A percentile compares a stretch with the other conserved stretches of the same genome.
phyloP scores from a whole-genome alignment of 1,140 invertebrate genomes.

The Panonychus citri region DNA sequence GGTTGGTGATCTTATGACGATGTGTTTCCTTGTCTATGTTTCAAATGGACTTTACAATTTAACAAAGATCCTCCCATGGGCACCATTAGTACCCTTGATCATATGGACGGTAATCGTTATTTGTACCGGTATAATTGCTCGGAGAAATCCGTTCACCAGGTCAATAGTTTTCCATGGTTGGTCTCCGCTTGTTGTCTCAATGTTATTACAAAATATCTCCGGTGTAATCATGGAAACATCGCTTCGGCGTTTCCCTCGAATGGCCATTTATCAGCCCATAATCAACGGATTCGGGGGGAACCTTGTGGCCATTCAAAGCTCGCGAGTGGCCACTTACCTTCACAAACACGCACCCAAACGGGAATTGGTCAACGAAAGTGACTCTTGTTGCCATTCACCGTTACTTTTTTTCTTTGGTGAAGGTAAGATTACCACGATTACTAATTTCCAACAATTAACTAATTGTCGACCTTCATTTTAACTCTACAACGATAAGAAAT shows the following conservation, averaged over 20 bases:
- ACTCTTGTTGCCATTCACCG: neutral
- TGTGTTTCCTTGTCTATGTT: slow-evolving; percentile 23
- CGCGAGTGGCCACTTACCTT: slow-evolving; percentile 64
- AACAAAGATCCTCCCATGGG: neutral
- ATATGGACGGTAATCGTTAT: neutral
- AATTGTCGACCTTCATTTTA: no score
- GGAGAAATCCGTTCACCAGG: slow-evolving; percentile 36
- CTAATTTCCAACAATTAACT: no score
- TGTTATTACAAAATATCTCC: slow-evolving; percentile 10
- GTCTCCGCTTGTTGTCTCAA: slow-evolving; percentile 6
- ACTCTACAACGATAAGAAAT: no score
- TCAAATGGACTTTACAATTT: neutral
- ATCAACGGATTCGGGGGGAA: slow-evolving; percentile 2
- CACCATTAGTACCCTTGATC: neutral
- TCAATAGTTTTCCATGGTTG: slow-evolving; percentile 5
- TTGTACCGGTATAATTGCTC: slow-evolving; percentile 34
- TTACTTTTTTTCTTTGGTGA: slow-evolving; percentile 14
- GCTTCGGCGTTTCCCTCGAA: slow-evolving; percentile 20
- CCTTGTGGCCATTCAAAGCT: slow-evolving; percentile 50
- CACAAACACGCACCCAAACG: slow-evolving; percentile 29
- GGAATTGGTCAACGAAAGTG: neutral
- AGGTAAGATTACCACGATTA: slow-evolving; percentile 1
- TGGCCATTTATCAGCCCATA: slow-evolving; percentile 27
- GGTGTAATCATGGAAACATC: slow-evolving; percentile 21
- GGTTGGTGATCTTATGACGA: slow-evolving; percentile 29